Evolutionary conservation across 1,140 invertebrate genomes (phyloP), one percentile per base, ranked within the genome.

Genomic region (Drosophila novamexicana): DNA sequence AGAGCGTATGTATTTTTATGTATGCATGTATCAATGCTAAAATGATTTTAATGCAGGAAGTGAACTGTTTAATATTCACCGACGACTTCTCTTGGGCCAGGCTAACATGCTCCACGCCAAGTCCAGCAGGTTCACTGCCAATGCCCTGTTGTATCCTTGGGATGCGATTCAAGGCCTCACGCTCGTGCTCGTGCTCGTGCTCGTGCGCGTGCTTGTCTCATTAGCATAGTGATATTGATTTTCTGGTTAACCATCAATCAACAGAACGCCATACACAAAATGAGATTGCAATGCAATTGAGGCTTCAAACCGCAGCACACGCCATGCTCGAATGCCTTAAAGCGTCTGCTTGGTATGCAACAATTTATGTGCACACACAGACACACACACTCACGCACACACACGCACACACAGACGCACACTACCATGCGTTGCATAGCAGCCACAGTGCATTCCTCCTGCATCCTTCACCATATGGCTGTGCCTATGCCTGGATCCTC

Each of bases 201-300:
- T 45, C 5, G 18, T 32, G 6, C 29, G 36, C 5, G 18, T 77
- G 71, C 65, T 47, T 74, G 76, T 77, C 84, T 89, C 84, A 89
- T 89, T 89, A 89, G 84, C 84, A 84, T 84, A 81, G 77, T 84
- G 85, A 89, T 89, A 89, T 89, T 89, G 84, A 89, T 89, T 89
- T 89, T 84, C 85, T 62, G 85, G 84, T 81, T 89, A 84, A 89
- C 84, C 84, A 89, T 89, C 84, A 89, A 89, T 89, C 84, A 89
- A 89, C 84, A 89, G 83, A 88, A 84, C 68, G 84, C 72, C 77
- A 79, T 68, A 72, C 77, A 81, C 66, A 75, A 79, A 68, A 81
- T 75, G 71, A 81, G 78, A 82, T 89, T 89, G 84, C 84, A 70
- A 89, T 89, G 84, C 84, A 89, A 89, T 89, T 89, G 84, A 89